Base-by-base conservation (phyloP, 2,888 invertebrate species). In the Eupithecia pulchellata region DNA sequence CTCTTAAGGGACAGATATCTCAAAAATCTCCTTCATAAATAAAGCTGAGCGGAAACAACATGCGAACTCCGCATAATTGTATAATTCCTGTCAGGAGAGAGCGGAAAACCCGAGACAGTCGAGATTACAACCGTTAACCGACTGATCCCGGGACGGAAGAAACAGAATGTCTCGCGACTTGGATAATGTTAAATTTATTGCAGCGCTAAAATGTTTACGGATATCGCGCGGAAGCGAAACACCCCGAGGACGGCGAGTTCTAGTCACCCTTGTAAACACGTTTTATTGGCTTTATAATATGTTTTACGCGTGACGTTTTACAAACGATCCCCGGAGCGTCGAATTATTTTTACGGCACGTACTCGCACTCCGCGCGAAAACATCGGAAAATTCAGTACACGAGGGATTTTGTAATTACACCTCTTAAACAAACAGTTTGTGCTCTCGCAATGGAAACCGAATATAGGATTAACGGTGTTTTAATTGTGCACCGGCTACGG, bases 201-300 rank as follows among this genome's bases (percentile, higher is more conserved):
- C 91, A 91, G 91, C 86, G 93, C 92, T 93, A 93, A 93, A 94
- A 93, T 93, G 93, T 94, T 93, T 93, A 93, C 92, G 92, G 91
- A 92, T 93, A 93, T 91, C 90, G 88, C 87, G 89, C 86, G 89
- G 88, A 86, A 88, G 85, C 86, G 88, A 83, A 84, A 85, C 86
- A 82, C 85, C 84, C 84, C 83, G 84, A 84, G 87, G 83, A 86
- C 86, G 90, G 89, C 89, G 89, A 89, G 89, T 89, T 86, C 89
- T 87, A 89, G 90, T 91, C 93, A 91, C 93, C 93, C 93, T 92
- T 93, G 93, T 94, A 93, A 94, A 94, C 94, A 93, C 93, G 92
- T 93, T 94, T 94, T 94, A 94, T 93, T 93, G 93, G 93, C 92
- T 93, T 94, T 94, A 93, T 93, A 93, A 94, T 93, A 94, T 93